Conservation (phyloP, 2,797 vertebrate genomes). For the Tapirus indicus region DNA sequence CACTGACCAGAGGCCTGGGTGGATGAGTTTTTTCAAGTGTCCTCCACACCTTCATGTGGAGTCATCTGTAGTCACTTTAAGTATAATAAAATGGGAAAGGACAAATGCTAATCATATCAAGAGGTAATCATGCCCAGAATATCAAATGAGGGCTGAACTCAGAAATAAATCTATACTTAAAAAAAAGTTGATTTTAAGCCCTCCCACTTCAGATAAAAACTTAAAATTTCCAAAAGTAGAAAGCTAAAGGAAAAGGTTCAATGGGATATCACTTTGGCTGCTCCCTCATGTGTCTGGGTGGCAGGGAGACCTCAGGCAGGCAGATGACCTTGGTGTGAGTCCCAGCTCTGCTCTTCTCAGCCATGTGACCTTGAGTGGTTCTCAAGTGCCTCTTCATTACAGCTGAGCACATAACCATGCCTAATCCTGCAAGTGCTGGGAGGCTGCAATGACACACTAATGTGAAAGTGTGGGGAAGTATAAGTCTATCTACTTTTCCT, state of each 20-base stretch:
- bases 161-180: background rate
- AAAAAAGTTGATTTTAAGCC: background rate
- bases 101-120: slow-evolving; percentile 64
- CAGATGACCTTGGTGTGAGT: background rate
- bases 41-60: background rate
- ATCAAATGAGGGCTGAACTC: slow-evolving; percentile 38
- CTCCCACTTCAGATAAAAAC: slow-evolving; percentile 31
- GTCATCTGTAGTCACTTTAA: slow-evolving; percentile 12
- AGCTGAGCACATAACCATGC: background rate
- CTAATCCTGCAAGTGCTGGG: background rate
- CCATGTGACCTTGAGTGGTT: background rate
- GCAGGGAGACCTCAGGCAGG: background rate
- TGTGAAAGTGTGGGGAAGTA: background rate
- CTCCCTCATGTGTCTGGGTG: background rate
- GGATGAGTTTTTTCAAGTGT: background rate
- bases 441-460: background rate
- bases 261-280: background rate
- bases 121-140: slow-evolving; percentile 11
- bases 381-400: background rate
- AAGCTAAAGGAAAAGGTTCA: background rate
- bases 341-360: background rate
- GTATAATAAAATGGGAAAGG: slow-evolving; percentile 54
- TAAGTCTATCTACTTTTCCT: background rate
- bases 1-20: background rate
- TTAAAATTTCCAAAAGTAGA: slow-evolving; percentile 31